Evolutionary conservation across 1,140 invertebrate species (phyloP).

Genomic region (Oedothorax gibbosus): DNA sequence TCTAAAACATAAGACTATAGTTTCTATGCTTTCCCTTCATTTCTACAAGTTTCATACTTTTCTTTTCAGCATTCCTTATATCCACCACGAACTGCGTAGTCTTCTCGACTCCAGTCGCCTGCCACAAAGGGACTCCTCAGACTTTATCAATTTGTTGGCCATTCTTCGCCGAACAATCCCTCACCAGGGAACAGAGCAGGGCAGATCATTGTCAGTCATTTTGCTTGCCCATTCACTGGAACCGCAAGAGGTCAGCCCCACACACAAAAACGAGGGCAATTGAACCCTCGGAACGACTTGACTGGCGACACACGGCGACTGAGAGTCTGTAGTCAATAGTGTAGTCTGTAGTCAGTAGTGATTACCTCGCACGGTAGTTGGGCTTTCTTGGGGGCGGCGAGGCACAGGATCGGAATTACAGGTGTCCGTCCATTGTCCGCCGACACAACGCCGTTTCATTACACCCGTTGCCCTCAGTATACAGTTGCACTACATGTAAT

Average conservation of each 20-base stretch:
- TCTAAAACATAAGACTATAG: too few species aligned
- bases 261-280: not conserved
- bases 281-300: not conserved
- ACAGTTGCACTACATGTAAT: conserved; percentile 23
- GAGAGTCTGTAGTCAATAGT: conserved; percentile 6
- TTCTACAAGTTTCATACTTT: not conserved
- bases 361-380: conserved; percentile 26
- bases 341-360: not conserved
- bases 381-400: conserved; percentile 15
- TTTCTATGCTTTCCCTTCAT: not conserved
- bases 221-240: conserved; percentile 2
- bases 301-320: conserved; percentile 33
- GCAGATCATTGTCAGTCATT: not conserved
- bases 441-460: conserved; percentile 32
- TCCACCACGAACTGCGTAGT: not conserved
- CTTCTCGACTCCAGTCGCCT: not conserved
- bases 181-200: not conserved
- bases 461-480: conserved; percentile 20
- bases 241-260: conserved; percentile 28
- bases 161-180: not conserved
- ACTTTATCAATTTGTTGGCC: not conserved
- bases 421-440: conserved; percentile 36
- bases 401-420: conserved; percentile 25
- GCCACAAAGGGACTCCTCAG: not conserved
- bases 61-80: not conserved